Base-by-base conservation (phyloP, 2,888 invertebrate genomes). In the Melipona beecheii region DNA sequence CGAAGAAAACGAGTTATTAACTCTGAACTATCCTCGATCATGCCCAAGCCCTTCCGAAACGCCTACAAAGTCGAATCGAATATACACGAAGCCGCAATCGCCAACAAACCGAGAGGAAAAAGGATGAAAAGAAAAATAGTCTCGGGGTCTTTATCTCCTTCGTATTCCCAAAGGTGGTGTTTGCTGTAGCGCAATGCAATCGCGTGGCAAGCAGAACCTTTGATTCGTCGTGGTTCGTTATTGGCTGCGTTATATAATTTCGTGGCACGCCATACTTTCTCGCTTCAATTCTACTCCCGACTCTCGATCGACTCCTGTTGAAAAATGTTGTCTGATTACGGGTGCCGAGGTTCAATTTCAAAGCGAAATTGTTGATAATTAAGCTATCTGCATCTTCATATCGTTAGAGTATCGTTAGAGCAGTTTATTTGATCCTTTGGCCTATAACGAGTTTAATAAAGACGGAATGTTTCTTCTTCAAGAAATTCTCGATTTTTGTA, bases 191-290 rank as follows among this genome's bases (percentile, higher is more conserved):
- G 24, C 27, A 6, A 58, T 31, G 75, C 52, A 71, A 54, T 70
- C 71, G 76, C 24, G 13, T 21, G 58, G 24, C 43, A 27, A 21
- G 27, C 43, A 49, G 62, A 49, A 36, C 31, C 54, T 71, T 66
- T 66, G 54, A 78, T 78, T 72, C 73, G 73, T 70, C 76, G 76
- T 49, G 66, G 27, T 68, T 64, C 64, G 56, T 75, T 72, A 75
- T 80, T 71, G 56, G 52, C 15, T 62, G 27, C 50, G 24, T 82
- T 82, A 65, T 54, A 68, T 82, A 84, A 84, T 72, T 49, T 68
- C 52, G 6, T 17, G 49, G 24, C 27, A 54, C 60, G 62, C 72
- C 52, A 19, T 24, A 76, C 79, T 85, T 83, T 84, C 84, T 70
- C 83, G 79, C 64, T 58, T 52, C 50, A 56, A 69, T 64, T 66